Base-by-base conservation (phyloP, 1,140 invertebrate genomes). In the Choristoneura fumiferana region DNA sequence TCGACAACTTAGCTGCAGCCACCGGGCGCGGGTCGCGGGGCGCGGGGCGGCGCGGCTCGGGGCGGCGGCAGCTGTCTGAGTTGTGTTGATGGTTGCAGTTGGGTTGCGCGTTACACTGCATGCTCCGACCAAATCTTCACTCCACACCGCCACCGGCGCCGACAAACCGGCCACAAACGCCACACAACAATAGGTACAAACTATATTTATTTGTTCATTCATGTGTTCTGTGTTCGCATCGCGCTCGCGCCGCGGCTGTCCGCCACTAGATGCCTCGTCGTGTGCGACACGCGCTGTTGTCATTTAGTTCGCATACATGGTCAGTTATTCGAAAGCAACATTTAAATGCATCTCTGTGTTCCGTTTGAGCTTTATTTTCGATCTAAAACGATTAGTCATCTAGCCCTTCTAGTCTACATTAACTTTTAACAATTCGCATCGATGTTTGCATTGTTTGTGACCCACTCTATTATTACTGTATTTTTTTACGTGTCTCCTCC, bases 1-100 rank as follows among this genome's bases (percentile, higher is more conserved):
- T 45, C 12, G n/a, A 29, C 40, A 60, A 63, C 61, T 60, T 60
- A 60, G 15, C 65, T 64, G 65, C 65, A 68, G 61, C 58, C 55
- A 60, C 37, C 15, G 18, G 49, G 15, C n/a, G n/a, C n/a, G n/a
- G n/a, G n/a, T 57, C 37, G 54, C 13, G 49, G 40, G 58, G 33
- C 55, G 76, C 79, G n/a, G n/a, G n/a, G n/a, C n/a, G n/a, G n/a
- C n/a, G n/a, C n/a, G n/a, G n/a, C n/a, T n/a, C n/a, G n/a, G n/a
- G n/a, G 83, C 82, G 83, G 78, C 84, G 84, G 79, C 85, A 83
- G 81, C 12, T 84, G 74, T 79, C 84, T 80, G 80, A 82, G 82
- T n/a, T n/a, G n/a, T n/a, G n/a, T n/a, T n/a, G n/a, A n/a, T 88
- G 85, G 85, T 88, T 88, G 85, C 85, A 88, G 85, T 88, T 82